phyloP scores from a whole-genome alignment of 1,140 invertebrate species.

The Papilio polytes region DNA sequence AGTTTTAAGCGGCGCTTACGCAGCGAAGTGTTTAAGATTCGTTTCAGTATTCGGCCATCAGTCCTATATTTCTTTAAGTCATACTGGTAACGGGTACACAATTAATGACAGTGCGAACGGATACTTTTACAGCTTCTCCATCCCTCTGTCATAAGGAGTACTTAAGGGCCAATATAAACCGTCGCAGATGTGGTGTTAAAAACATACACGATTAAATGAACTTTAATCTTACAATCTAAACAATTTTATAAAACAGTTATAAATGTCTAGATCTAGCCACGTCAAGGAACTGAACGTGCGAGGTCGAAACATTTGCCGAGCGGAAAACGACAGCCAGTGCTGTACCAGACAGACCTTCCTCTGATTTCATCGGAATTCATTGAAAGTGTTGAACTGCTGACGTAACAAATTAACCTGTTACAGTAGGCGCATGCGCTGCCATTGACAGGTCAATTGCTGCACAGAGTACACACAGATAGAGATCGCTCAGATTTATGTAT shows the following conservation, averaged over 20 bases:
- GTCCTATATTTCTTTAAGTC: no score
- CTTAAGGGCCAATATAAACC: background rate
- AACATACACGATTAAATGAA: background rate
- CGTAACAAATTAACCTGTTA: slow-evolving; percentile 72
- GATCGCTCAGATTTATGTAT: slow-evolving; percentile 12
- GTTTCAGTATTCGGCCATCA: no score
- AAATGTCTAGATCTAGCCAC: background rate
- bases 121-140: slow-evolving; percentile 5
- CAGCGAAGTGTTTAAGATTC: no score
- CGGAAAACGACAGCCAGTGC: slow-evolving; percentile 33
- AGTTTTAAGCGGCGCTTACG: no score
- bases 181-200: background rate
- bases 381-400: slow-evolving; percentile 77
- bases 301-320: slow-evolving; percentile 26
- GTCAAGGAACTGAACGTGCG: slow-evolving; percentile 26
- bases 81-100: background rate
- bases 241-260: background rate
- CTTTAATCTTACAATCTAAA: background rate
- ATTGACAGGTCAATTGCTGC: slow-evolving; percentile 56
- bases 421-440: slow-evolving; percentile 52
- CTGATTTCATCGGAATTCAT: slow-evolving; percentile 51
- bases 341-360: slow-evolving; percentile 34
- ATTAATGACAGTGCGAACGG: slow-evolving; percentile 1
- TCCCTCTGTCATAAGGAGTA: background rate
- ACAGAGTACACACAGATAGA: slow-evolving; percentile 37